Evolutionary conservation across 2,113 vertebrate species (phyloP).

Genomic region (Pelodiscus sinensis): DNA sequence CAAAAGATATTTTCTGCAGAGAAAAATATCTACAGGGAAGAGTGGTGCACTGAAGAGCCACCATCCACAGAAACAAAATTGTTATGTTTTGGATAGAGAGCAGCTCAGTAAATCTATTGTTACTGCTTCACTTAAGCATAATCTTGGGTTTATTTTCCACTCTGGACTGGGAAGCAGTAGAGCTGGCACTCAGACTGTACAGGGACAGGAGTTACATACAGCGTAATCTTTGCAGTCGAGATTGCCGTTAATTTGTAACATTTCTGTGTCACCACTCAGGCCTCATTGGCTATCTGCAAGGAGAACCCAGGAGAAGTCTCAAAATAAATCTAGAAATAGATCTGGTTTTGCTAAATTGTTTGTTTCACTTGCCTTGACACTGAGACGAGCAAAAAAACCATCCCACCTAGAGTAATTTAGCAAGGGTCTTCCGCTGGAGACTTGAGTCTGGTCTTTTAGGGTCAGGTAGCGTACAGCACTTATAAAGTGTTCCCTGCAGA

Average conservation of each 20-base stretch:
- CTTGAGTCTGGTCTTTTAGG: neutral
- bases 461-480: neutral
- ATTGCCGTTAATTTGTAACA: rapidly evolving
- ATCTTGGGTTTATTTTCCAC: rapidly evolving
- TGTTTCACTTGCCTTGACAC: neutral
- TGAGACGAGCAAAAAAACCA: rapidly evolving
- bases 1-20: neutral
- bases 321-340: neutral
- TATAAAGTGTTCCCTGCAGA: neutral
- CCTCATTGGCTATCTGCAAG: neutral
- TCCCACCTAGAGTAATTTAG: neutral
- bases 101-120: neutral
- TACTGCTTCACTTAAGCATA: neutral
- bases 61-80: neutral
- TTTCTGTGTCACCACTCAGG: neutral
- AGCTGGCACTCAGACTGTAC: rapidly evolving
- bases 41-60: neutral
- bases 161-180: too few species aligned
- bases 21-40: neutral
- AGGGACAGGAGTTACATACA: neutral
- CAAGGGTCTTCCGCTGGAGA: neutral
- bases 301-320: neutral
- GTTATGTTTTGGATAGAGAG: neutral
- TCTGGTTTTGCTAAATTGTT: neutral
- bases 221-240: neutral